phyloP scores from a whole-genome alignment of 2,113 vertebrate genomes.

The Nothocercus nigrocapillus region DNA sequence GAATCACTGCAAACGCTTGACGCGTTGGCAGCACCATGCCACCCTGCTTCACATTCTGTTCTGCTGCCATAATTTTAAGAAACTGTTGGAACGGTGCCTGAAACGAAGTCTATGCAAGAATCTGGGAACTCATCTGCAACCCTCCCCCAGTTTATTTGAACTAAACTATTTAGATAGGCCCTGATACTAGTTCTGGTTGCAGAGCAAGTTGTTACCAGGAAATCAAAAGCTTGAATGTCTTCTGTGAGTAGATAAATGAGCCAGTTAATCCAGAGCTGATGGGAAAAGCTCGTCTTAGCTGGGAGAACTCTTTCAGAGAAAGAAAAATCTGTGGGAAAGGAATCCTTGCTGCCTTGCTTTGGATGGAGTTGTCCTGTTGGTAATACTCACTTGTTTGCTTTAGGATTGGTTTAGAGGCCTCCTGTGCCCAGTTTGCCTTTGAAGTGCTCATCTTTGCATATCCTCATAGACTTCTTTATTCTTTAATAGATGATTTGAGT shows the following conservation, averaged over 20 bases:
- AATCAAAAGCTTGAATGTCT: not conserved
- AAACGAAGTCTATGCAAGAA: slow-evolving; percentile 21
- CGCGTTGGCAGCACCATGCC: slow-evolving; percentile 65
- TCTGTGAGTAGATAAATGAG: not conserved
- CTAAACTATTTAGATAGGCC: slow-evolving; percentile 12
- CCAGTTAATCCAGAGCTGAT: not conserved
- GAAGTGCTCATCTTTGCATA: not conserved
- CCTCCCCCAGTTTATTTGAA: slow-evolving; percentile 44
- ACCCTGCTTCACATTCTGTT: slow-evolving; percentile 71
- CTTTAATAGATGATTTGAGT: not conserved
- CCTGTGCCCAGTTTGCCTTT: not conserved
- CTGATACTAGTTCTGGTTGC: slow-evolving; percentile 2
- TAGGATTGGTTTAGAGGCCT: not conserved
- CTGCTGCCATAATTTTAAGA: slow-evolving; percentile 58
- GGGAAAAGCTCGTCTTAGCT: not conserved
- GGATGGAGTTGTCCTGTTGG: not conserved
- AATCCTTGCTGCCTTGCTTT: not conserved
- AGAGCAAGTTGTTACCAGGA: slow-evolving; percentile 23
- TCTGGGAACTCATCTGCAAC: slow-evolving; percentile 53
- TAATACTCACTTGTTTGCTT: not conserved
- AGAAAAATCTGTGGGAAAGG: not conserved
- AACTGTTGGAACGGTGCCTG: slow-evolving; percentile 55
- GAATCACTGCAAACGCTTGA: slow-evolving; percentile 64
- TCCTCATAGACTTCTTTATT: not conserved
- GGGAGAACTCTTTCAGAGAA: not conserved